Evolutionary conservation across 2,113 vertebrate species (phyloP).

Genomic region (Henicopernis longicauda): DNA sequence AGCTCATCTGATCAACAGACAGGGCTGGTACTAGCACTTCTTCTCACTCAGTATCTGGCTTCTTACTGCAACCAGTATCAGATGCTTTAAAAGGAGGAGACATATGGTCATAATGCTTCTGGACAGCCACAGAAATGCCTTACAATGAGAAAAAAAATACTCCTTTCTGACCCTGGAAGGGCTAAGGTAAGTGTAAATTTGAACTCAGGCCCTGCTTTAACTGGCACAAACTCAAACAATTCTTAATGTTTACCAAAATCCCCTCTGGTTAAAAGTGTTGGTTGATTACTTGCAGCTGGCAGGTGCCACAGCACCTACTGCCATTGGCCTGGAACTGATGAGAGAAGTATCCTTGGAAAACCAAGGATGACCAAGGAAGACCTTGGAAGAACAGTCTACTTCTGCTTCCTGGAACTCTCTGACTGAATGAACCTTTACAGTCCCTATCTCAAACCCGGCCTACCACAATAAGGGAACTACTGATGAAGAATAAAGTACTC

Average conservation of each 20-base stretch:
- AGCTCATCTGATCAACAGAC: background rate
- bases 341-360: background rate
- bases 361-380: background rate
- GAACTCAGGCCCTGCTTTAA: background rate
- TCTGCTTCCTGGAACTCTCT: background rate
- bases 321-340: background rate
- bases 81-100: background rate
- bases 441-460: background rate
- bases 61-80: background rate
- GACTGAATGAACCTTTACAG: background rate
- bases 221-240: background rate
- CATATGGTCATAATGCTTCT: background rate
- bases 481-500: background rate
- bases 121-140: background rate
- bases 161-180: background rate
- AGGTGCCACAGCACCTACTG: background rate
- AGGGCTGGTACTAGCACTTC: background rate
- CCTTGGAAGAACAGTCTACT: background rate
- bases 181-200: background rate
- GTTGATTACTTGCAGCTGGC: background rate
- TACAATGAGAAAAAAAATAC: background rate
- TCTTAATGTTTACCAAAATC: background rate
- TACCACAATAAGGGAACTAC: background rate
- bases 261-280: background rate
- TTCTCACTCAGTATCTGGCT: background rate